Conservation (phyloP, 2,113 vertebrate species). For the Heteronetta atricapilla region DNA sequence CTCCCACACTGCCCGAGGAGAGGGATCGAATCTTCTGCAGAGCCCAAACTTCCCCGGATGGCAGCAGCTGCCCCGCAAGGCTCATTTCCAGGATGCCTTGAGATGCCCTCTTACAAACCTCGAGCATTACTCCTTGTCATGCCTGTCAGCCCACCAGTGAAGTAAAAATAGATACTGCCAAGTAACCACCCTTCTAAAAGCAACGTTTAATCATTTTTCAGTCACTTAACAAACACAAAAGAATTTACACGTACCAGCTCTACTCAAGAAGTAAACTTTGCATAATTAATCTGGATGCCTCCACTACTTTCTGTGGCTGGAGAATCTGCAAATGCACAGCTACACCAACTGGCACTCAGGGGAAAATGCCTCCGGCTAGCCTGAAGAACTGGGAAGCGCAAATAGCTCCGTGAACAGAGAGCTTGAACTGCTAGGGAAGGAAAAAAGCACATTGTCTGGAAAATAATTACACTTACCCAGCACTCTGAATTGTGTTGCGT, state of each 20-base stretch:
- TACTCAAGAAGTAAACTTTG: neutral
- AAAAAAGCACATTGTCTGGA: neutral
- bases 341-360: neutral
- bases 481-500: neutral
- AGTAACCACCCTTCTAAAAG: neutral
- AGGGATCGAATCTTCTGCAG: accelerated
- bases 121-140: neutral
- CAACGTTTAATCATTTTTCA: neutral
- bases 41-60: neutral
- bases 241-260: neutral
- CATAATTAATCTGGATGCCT: neutral
- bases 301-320: neutral
- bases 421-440: neutral
- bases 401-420: neutral
- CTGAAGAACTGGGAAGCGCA: neutral
- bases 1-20: neutral
- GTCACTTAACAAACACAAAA: slow-evolving; percentile 33
- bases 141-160: neutral
- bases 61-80: accelerated
- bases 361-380: neutral
- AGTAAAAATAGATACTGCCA: neutral
- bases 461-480: neutral
- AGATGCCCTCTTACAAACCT: neutral
- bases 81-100: accelerated
- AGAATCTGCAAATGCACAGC: slow-evolving; percentile 10